Conservation (phyloP, 2,888 invertebrate species). For the Marasmarcha lunaedactyla region DNA sequence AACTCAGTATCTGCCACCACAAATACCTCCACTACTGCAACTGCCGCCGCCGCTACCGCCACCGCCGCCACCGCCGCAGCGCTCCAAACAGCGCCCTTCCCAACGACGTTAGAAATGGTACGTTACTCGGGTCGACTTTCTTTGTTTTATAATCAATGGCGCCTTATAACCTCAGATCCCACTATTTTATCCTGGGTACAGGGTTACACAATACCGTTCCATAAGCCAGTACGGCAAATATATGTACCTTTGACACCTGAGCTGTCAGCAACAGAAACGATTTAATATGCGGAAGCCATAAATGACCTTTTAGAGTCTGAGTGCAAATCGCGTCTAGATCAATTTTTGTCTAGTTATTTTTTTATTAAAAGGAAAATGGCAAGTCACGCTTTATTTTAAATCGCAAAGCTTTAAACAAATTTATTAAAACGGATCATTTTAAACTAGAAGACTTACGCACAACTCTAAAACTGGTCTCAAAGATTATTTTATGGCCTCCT, state of each 20-base stretch:
- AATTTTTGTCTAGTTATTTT: slow-evolving; percentile 9
- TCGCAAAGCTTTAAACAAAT: slow-evolving; percentile 8
- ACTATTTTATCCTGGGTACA: slow-evolving; percentile 8
- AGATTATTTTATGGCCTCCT: slow-evolving; percentile 4
- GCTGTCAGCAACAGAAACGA: neutral
- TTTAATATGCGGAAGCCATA: neutral
- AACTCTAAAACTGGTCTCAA: slow-evolving; percentile 4
- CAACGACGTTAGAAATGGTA: slow-evolving; percentile 9
- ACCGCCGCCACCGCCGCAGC: slow-evolving; percentile 3
- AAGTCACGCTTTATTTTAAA: slow-evolving; percentile 9
- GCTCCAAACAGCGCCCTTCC: slow-evolving; percentile 1
- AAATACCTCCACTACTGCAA: neutral
- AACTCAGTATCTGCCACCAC: neutral
- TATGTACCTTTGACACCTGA: neutral
- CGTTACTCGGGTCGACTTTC: slow-evolving; percentile 8
- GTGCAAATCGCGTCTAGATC: slow-evolving; percentile 4
- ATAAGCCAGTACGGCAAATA: slow-evolving; percentile 3
- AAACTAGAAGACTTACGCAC: slow-evolving; percentile 9
- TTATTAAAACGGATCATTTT: slow-evolving; percentile 5
- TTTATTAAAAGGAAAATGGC: slow-evolving; percentile 6
- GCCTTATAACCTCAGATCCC: slow-evolving; percentile 8
- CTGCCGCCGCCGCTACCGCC: slow-evolving; percentile 2
- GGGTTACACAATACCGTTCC: slow-evolving; percentile 9
- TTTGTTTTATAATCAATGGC: slow-evolving; percentile 7
- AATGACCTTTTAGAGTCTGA: neutral